Percentiles rank a stretch among this genome's conserved stretches.
Conservation (phyloP, 2,113 vertebrate genomes). For the Nycticebus coucang region DNA sequence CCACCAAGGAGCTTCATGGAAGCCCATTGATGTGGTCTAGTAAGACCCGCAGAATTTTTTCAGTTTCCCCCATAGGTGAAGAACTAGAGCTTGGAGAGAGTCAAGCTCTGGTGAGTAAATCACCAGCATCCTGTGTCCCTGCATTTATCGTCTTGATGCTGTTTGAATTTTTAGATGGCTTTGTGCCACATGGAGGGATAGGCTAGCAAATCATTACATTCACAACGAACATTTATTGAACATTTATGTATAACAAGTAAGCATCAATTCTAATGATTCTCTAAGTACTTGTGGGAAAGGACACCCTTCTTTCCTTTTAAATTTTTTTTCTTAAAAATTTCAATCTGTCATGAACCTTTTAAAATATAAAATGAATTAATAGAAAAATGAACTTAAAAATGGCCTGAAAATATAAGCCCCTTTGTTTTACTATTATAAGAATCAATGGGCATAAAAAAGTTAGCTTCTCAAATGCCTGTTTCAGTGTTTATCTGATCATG, state of each 20-base stretch:
- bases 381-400: constrained; percentile 6
- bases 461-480: neutral
- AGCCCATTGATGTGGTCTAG: neutral
- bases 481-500: neutral
- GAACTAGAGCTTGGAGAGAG: neutral
- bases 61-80: neutral
- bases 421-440: neutral
- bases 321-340: neutral
- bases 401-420: neutral
- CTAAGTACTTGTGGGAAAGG: neutral
- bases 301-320: too few species aligned
- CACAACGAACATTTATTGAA: neutral
- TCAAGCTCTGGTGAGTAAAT: neutral
- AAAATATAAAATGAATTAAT: neutral
- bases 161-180: neutral
- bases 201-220: constrained; percentile 1
- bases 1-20: neutral
- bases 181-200: neutral
- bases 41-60: neutral
- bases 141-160: constrained; percentile 5
- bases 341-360: neutral
- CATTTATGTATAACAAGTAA: neutral
- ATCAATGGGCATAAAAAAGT: neutral
- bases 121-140: neutral
- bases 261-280: neutral